These are phyloP conservation scores for Plecotus auritus DNA, from an alignment of 2,113 vertebrate species.

Conservation along the genomic window DNA sequence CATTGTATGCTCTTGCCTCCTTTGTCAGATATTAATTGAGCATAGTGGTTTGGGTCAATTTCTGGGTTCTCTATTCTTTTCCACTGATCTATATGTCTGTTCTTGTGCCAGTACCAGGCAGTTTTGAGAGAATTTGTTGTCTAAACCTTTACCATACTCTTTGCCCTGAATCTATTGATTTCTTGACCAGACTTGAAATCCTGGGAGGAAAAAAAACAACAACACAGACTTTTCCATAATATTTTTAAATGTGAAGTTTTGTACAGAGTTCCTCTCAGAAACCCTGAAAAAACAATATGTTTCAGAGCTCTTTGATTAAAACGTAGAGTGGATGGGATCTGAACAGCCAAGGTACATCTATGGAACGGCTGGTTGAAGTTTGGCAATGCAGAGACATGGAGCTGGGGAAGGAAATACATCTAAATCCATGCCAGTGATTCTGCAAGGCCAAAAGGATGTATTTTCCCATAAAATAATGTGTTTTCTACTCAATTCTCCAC, in stretches of 20 bases:
- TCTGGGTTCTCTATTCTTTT: too few species aligned
- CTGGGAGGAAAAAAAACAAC: background rate
- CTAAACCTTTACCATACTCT: background rate
- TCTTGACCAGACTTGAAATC: conserved; percentile 1
- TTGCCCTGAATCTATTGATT: background rate
- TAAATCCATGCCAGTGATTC: background rate
- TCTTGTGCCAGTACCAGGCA: too few species aligned
- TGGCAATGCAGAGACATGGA: background rate
- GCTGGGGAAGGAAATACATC: background rate
- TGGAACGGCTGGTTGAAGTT: background rate
- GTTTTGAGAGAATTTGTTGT: background rate
- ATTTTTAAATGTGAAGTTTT: background rate
- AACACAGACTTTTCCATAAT: background rate
- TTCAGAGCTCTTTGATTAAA: background rate
- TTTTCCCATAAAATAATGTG: background rate
- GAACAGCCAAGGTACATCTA: background rate
- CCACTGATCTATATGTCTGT: too few species aligned
- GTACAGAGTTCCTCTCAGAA: background rate
- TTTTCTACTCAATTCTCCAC: background rate
- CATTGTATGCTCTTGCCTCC: too few species aligned
- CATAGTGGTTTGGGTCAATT: too few species aligned
- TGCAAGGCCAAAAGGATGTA: background rate
- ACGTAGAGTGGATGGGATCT: background rate
- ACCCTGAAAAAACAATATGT: background rate
- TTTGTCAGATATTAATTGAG: too few species aligned